phyloP scores from a whole-genome alignment of 2,113 vertebrate genomes.

The Erythrolamprus reginae region DNA sequence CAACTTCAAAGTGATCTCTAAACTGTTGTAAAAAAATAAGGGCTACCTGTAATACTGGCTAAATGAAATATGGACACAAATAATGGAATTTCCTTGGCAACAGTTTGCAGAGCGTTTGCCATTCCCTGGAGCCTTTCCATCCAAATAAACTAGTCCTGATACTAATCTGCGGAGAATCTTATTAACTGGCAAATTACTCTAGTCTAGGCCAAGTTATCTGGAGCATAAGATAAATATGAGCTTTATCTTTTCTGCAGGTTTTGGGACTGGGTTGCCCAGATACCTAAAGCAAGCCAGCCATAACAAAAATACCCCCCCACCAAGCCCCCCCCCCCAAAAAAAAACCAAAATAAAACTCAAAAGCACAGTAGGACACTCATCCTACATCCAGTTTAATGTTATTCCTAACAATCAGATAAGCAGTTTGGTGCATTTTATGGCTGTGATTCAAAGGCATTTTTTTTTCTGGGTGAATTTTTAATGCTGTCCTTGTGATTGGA shows the following conservation, averaged over 20 bases:
- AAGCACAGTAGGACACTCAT: not conserved
- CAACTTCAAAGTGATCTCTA: not conserved
- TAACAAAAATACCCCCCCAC: not conserved
- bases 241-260: not conserved
- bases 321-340: too few relatives aligned
- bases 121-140: not conserved
- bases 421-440: not conserved
- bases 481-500: conserved; percentile 31
- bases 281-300: not conserved
- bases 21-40: not conserved
- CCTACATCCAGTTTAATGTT: not conserved
- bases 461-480: conserved; percentile 14
- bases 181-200: not conserved
- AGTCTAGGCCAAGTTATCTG: not conserved
- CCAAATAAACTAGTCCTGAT: not conserved
- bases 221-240: not conserved
- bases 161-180: not conserved
- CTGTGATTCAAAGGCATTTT: conserved; percentile 24
- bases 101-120: not conserved
- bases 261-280: not conserved
- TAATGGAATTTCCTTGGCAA: not conserved
- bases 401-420: not conserved
- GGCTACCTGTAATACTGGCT: not conserved
- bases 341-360: not conserved
- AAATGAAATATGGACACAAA: not conserved